Conservation (phyloP, 2,113 vertebrate species). For the Ranitomeya imitator region DNA sequence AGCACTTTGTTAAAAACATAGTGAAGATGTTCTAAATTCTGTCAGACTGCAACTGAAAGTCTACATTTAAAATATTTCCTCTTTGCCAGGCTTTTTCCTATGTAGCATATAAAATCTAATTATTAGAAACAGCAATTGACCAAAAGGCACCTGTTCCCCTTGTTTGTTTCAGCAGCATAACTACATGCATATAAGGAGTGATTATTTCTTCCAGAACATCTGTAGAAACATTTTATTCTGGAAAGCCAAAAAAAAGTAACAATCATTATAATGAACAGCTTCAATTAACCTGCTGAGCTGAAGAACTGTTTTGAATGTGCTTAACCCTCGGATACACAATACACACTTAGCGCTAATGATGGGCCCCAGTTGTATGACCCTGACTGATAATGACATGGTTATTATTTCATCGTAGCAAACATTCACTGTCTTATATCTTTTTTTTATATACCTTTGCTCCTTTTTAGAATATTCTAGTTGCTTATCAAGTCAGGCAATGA, state of each 20-base stretch:
- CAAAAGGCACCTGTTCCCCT: not conserved
- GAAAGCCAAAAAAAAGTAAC: constrained; percentile 26
- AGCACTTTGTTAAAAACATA: not conserved
- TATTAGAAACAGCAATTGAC: constrained; percentile 1
- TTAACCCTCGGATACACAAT: constrained; percentile 25
- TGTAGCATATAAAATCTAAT: constrained; percentile 35
- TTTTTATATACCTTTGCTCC: constrained; percentile 15
- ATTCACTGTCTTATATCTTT: constrained; percentile 25
- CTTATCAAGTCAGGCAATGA: constrained; percentile 42
- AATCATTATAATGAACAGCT: constrained; percentile 52
- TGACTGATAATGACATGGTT: constrained; percentile 48
- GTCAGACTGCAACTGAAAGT: not conserved
- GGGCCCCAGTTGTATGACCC: constrained; percentile 22
- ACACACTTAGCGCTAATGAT: constrained; percentile 47
- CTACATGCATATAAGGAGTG: constrained; percentile 18
- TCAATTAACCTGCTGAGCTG: constrained; percentile 48
- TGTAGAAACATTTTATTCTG: constrained; percentile 36
- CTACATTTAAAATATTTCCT: not conserved
- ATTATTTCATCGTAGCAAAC: constrained; percentile 47
- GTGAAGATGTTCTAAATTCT: not conserved
- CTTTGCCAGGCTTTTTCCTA: not conserved
- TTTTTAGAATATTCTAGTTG: constrained; percentile 26
- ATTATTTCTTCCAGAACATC: constrained; percentile 20
- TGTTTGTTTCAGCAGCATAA: constrained; percentile 12
- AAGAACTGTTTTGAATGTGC: constrained; percentile 37